A percentile compares a stretch with the other conserved stretches of the same genome.
phyloP scores from a whole-genome alignment of 1,140 invertebrate species.

The Delia radicum region DNA sequence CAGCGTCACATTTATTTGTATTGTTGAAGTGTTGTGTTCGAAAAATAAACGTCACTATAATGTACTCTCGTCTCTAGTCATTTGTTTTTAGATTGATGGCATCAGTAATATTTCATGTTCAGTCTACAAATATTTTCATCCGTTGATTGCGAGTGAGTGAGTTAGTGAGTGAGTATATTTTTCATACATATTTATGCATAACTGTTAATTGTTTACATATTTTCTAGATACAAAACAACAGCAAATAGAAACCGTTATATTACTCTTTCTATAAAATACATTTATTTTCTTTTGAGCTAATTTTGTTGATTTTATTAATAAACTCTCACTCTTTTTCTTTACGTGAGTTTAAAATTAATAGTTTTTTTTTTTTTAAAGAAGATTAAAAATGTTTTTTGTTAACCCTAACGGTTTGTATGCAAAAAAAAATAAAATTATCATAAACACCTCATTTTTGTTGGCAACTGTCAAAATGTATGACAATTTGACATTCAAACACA shows the following conservation, averaged over 20 bases:
- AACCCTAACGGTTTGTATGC: too few species aligned
- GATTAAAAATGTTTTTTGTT: background rate
- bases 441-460: too few species aligned
- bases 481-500: too few species aligned
- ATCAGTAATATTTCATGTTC: too few species aligned
- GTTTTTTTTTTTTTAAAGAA: background rate
- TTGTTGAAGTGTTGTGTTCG: background rate
- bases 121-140: too few species aligned
- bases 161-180: background rate
- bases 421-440: too few species aligned
- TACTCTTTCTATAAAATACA: background rate
- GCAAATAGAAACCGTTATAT: background rate
- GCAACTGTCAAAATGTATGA: too few species aligned
- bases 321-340: background rate
- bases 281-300: background rate
- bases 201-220: constrained; percentile 20
- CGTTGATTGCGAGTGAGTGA: too few species aligned
- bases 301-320: background rate
- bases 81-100: too few species aligned
- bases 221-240: background rate
- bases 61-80: background rate
- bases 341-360: too few species aligned
- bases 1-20: constrained; percentile 3
- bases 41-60: background rate
- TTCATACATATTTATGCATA: background rate